Percentiles rank a stretch among this genome's conserved stretches.
These are phyloP conservation scores for Drosophila koepferae DNA, from an alignment of 2,888 invertebrate species.

Conservation along the genomic window DNA sequence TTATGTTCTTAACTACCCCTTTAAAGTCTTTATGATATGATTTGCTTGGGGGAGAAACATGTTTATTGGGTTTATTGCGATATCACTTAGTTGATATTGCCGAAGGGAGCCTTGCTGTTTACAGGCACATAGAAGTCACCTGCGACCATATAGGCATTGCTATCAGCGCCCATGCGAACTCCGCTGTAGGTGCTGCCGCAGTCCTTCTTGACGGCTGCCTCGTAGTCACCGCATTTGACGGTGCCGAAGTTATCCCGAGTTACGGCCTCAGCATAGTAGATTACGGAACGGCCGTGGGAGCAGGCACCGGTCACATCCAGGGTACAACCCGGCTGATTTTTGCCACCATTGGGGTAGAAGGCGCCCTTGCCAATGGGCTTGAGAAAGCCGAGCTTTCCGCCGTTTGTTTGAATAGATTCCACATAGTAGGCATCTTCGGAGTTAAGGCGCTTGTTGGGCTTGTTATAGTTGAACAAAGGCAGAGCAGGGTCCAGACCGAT, in stretches of 20 bases:
- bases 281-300: conserved; percentile 73
- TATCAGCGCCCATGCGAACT: conserved; percentile 79
- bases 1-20: too few relatives aligned
- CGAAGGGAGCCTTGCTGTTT: conserved; percentile 52
- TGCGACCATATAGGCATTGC: conserved; percentile 43
- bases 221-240: conserved; percentile 71
- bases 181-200: conserved; percentile 73
- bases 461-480: conserved; percentile 77
- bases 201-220: conserved; percentile 62
- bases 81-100: too few relatives aligned
- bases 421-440: conserved; percentile 80
- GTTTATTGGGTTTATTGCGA: too few relatives aligned
- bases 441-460: conserved; percentile 70
- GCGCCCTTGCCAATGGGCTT: conserved; percentile 85
- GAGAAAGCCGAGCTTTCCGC: conserved; percentile 80
- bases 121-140: conserved; percentile 80
- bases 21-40: too few relatives aligned
- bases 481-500: conserved; percentile 85
- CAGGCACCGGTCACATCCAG: conserved; percentile 83
- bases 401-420: conserved; percentile 83
- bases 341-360: conserved; percentile 86
- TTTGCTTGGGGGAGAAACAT: too few relatives aligned
- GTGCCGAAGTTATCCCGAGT: conserved; percentile 75
- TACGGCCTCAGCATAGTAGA: conserved; percentile 85
- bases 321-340: conserved; percentile 86